phyloP scores from a whole-genome alignment of 2,113 vertebrate species.

The Takifugu bimaculatus region DNA sequence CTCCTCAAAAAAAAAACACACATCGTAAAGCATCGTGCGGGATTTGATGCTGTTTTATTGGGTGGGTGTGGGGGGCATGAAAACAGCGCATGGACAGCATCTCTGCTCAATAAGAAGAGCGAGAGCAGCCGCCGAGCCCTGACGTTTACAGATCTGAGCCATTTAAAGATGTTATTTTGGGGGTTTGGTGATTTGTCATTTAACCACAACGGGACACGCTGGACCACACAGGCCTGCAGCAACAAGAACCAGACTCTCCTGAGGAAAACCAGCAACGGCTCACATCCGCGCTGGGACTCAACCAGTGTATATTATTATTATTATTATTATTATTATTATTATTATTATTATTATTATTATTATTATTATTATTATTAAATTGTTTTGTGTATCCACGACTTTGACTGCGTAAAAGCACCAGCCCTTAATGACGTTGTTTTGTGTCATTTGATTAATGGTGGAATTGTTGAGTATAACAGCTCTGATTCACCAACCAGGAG shows the following conservation, averaged over 20 bases:
- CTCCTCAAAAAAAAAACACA: not conserved
- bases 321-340: too few relatives aligned
- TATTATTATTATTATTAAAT: too few relatives aligned
- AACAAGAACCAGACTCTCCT: not conserved
- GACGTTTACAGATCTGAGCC: conserved; percentile 1
- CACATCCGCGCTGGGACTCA: too few relatives aligned
- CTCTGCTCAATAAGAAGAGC: not conserved
- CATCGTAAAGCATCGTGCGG: not conserved
- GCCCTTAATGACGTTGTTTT: too few relatives aligned
- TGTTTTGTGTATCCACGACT: too few relatives aligned
- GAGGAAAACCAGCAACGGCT: too few relatives aligned
- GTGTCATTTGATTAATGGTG: too few relatives aligned
- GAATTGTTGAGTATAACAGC: too few relatives aligned
- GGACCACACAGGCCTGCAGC: conserved; percentile 39
- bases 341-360: too few relatives aligned
- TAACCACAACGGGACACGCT: conserved; percentile 46
- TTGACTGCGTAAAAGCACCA: too few relatives aligned
- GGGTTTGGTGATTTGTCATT: conserved; percentile 20
- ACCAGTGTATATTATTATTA: too few relatives aligned
- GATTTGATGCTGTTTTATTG: not conserved
- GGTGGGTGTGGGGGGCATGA: not conserved
- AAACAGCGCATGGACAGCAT: not conserved
- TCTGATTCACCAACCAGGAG: too few relatives aligned
- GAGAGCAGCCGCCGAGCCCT: not conserved
- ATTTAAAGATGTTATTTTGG: conserved; percentile 41